Percentiles rank a stretch among this genome's conserved stretches.
Evolutionary conservation across 2,113 vertebrate species (phyloP).

Genomic region (Puma concolor): DNA sequence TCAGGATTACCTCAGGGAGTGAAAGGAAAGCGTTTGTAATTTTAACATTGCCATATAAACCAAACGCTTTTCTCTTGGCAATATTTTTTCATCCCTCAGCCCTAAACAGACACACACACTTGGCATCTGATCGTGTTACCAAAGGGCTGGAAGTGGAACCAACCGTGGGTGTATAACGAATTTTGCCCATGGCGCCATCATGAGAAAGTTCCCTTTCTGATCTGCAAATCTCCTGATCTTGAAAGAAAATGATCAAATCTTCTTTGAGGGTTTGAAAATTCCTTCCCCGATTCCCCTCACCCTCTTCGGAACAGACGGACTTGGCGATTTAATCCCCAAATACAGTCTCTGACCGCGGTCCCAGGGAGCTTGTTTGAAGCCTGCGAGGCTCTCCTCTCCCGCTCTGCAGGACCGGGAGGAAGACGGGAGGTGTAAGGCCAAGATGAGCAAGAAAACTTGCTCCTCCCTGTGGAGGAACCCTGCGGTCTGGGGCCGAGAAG

Average conservation of each 20-base stretch:
- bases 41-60: background rate
- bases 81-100: background rate
- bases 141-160: background rate
- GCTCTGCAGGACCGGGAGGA: background rate
- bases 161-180: background rate
- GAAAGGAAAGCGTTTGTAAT: background rate
- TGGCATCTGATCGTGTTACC: background rate
- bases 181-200: background rate
- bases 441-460: background rate
- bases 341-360: background rate
- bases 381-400: background rate
- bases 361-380: background rate
- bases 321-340: background rate
- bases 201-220: background rate
- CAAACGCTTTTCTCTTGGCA: background rate
- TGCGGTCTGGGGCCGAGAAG: background rate
- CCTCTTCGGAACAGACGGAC: conserved; percentile 22
- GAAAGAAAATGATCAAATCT: conserved; percentile 37
- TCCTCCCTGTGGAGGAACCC: background rate
- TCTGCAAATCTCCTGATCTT: background rate
- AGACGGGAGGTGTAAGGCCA: background rate
- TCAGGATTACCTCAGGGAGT: background rate
- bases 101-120: background rate
- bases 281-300: background rate
- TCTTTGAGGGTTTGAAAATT: conserved; percentile 36